These are phyloP conservation scores for Hippocampus zosterae DNA, from an alignment of 2,113 vertebrate species.

Conservation along the genomic window DNA sequence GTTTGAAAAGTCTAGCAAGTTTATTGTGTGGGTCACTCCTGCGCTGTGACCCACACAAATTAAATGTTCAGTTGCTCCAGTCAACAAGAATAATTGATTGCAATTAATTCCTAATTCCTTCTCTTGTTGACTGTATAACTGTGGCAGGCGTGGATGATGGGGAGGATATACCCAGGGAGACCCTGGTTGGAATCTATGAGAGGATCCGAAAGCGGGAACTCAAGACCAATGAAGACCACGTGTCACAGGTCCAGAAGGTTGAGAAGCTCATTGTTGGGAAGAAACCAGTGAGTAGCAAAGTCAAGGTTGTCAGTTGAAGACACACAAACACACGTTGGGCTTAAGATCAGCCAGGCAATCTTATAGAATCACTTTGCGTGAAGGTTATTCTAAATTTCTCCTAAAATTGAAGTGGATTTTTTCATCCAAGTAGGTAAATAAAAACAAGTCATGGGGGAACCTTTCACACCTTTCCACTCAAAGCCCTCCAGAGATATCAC, in stretches of 20 bases:
- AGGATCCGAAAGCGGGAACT: slow-evolving; percentile 96
- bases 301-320: background rate
- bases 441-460: background rate
- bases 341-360: background rate
- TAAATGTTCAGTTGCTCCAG: background rate
- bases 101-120: background rate
- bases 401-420: background rate
- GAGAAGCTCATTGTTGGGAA: slow-evolving; percentile 98
- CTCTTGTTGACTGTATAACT: background rate
- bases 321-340: background rate
- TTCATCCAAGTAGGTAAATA: background rate
- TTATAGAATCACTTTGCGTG: background rate
- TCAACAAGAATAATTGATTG: background rate
- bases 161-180: slow-evolving; percentile 93
- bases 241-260: slow-evolving; percentile 97
- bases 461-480: slow-evolving; percentile 41
- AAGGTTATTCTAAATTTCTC: background rate
- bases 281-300: slow-evolving; percentile 83
- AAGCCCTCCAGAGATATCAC: slow-evolving; percentile 31
- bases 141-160: slow-evolving; percentile 91
- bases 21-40: background rate
- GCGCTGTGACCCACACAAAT: background rate
- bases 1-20: too few relatives aligned
- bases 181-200: slow-evolving; percentile 92
- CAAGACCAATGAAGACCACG: slow-evolving; percentile 95